Base-by-base conservation (phyloP, 2,113 vertebrate genomes). In the Scopus umbretta region DNA sequence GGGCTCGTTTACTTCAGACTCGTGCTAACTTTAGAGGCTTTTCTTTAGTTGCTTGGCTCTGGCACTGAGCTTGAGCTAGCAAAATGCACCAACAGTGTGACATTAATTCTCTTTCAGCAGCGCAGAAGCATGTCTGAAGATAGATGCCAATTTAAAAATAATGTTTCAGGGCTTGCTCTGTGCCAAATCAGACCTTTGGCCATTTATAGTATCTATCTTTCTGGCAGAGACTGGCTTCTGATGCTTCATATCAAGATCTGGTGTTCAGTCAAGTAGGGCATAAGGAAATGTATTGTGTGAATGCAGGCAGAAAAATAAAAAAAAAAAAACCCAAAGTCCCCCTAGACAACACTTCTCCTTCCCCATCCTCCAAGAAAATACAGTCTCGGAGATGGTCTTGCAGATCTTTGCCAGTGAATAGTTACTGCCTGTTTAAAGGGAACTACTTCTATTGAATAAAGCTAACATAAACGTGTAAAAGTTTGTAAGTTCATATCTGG, bases 131-230 rank as follows among this genome's bases (percentile, higher is more conserved):
- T 79, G 86, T 74, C 96, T 91, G 91, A 96, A 95, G 94, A 96
- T 79, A 95, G 88, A 89, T 87, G 91, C 58, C 86, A 94, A 84
- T 89, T 91, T 94, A 94, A 91, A 95, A 96, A 78, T 79, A 92
- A 90, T 92, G 84, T 91, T 92, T 96, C 71, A 85, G 68, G 66
- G 73, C 55, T 91, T 19, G 16, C 70, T 93, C 4, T 0, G 65
- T 94, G 95, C 86, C 92, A 95, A 49, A 94, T 81, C 95, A 96
- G 92, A 92, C 92, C 96, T 96, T 80, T 96, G 88, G 92, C 95
- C 95, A 89, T 91, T 93, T 96, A 91, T 94, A 96, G 86, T 91
- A 84, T 80, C 76, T 67, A 25, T 84, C 68, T 95, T 86, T 89
- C 61, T 94, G 92, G 76, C 88, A 94, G 76, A 81, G 52, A 30